Evolutionary conservation across 1,140 invertebrate species (phyloP).

Genomic region (Stratiolaelaps scimitus): DNA sequence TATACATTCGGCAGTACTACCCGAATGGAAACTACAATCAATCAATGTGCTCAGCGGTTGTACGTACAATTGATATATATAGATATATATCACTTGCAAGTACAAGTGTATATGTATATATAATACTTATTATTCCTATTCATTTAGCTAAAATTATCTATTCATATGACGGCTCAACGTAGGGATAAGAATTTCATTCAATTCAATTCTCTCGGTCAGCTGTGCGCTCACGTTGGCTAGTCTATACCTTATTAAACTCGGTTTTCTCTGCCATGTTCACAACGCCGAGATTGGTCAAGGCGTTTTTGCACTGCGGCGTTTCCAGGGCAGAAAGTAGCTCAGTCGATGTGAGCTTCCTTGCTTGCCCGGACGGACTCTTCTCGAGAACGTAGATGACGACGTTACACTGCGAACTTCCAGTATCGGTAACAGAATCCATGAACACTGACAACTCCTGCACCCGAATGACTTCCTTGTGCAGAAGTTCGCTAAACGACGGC

Average conservation of each 20-base stretch:
- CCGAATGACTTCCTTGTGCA: constrained; percentile 28
- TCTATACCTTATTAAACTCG: constrained; percentile 8
- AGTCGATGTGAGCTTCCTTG: constrained; percentile 57
- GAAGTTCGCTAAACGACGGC: constrained; percentile 54
- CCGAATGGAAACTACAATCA: too few species aligned
- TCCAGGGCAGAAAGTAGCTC: constrained; percentile 57
- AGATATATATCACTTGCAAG: too few species aligned
- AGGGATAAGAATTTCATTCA: too few species aligned
- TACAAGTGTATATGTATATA: too few species aligned
- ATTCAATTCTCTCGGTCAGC: too few species aligned
- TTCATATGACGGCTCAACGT: too few species aligned
- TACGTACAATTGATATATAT: too few species aligned
- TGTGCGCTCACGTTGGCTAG: too few species aligned
- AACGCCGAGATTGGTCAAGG: constrained; percentile 55
- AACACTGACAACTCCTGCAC: constrained; percentile 8
- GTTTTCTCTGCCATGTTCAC: constrained; percentile 39
- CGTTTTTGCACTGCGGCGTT: constrained; percentile 51
- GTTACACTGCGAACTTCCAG: constrained; percentile 47
- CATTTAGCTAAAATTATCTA: too few species aligned
- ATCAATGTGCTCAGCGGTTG: too few species aligned
- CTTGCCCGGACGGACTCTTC: constrained; percentile 47
- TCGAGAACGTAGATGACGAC: constrained; percentile 65
- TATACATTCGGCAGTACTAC: too few species aligned
- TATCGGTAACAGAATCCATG: background rate
- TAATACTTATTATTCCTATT: too few species aligned